Conservation (phyloP, 2,888 invertebrate species). For the Beris morrisii region DNA sequence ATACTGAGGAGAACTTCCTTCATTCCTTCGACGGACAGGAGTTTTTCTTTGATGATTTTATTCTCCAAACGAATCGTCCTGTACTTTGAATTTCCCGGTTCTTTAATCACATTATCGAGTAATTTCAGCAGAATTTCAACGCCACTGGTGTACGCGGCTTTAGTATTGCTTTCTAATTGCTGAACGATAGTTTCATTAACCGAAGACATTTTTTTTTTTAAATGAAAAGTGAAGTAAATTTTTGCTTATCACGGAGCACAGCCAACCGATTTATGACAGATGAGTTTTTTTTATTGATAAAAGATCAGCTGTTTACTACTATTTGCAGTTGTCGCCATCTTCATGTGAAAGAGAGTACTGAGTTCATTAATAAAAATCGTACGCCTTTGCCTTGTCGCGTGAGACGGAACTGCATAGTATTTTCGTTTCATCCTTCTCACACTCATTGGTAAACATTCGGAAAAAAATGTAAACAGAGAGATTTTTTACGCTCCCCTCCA, state of each 20-base stretch:
- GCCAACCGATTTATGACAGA: no score
- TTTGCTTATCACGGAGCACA: not conserved
- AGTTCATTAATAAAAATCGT: no score
- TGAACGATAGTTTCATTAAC: conserved; percentile 29
- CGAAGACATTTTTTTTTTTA: conserved; percentile 29
- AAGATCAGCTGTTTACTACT: no score
- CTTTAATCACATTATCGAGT: conserved; percentile 52
- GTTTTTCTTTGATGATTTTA: conserved; percentile 52
- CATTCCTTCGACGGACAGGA: conserved; percentile 48
- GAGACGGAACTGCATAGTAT: no score
- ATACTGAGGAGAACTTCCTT: conserved; percentile 50
- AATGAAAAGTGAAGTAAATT: not conserved
- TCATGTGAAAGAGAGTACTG: no score
- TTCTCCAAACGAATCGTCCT: conserved; percentile 53
- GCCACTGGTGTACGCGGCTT: conserved; percentile 50
- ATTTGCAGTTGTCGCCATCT: no score
- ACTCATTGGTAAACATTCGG: no score
- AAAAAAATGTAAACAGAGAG: no score
- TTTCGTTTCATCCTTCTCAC: no score
- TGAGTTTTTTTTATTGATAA: no score
- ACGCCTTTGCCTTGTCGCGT: no score
- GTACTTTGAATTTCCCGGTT: conserved; percentile 50
- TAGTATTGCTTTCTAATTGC: conserved; percentile 44
- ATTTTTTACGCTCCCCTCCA: no score
- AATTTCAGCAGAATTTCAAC: conserved; percentile 52